These are phyloP conservation scores for Rana temporaria DNA, from an alignment of 2,113 vertebrate species.

Conservation along the genomic window DNA sequence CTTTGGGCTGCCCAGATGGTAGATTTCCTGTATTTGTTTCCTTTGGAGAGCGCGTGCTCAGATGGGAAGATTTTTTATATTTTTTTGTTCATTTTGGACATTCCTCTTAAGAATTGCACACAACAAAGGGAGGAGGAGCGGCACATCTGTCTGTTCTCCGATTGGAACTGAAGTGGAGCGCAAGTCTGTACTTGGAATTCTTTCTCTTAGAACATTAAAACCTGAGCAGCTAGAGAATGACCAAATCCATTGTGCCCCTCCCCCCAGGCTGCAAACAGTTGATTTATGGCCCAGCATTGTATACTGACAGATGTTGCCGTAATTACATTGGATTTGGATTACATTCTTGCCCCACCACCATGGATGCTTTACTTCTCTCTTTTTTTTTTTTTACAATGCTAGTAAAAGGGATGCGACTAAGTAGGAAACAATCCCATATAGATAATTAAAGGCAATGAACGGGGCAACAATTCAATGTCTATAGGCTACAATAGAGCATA, in stretches of 20 bases:
- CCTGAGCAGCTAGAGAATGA: neutral
- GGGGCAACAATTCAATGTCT: too few relatives aligned
- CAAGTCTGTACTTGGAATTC: constrained; percentile 10
- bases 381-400: too few relatives aligned
- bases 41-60: neutral
- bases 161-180: neutral
- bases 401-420: too few relatives aligned
- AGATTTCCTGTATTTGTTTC: neutral
- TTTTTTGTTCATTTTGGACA: constrained; percentile 17
- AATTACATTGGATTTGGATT: neutral
- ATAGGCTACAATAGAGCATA: too few relatives aligned
- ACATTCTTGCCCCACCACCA: too few relatives aligned
- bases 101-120: neutral
- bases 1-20: too few relatives aligned
- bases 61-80: constrained; percentile 25
- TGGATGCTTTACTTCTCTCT: too few relatives aligned
- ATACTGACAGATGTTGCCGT: constrained; percentile 2
- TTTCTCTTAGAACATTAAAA: constrained; percentile 29
- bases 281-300: neutral
- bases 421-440: too few relatives aligned
- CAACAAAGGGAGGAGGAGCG: constrained; percentile 7
- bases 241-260: too few relatives aligned
- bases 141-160: constrained; percentile 25
- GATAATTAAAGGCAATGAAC: too few relatives aligned
- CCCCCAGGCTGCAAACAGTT: neutral